These are phyloP conservation scores for Huso huso DNA, from an alignment of 2,797 vertebrate genomes.

Conservation along the genomic window DNA sequence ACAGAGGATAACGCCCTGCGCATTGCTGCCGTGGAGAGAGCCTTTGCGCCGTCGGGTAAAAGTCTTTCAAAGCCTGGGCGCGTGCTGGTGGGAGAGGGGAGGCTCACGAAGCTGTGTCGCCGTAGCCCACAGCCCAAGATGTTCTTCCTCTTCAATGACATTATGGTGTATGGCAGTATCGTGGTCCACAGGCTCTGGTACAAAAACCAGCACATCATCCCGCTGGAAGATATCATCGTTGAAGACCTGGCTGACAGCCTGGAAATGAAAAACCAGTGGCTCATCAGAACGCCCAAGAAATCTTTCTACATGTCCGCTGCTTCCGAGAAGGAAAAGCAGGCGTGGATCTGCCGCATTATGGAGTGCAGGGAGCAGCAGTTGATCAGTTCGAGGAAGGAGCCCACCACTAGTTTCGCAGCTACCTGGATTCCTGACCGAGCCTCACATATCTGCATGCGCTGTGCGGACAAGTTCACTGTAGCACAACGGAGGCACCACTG, in stretches of 20 bases:
- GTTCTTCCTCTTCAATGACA: slow-evolving; percentile 87
- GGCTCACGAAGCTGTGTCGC: slow-evolving; percentile 74
- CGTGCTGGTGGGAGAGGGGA: slow-evolving; percentile 78
- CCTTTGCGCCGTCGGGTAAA: slow-evolving; percentile 63
- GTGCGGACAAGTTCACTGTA: slow-evolving; percentile 60
- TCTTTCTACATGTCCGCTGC: slow-evolving; percentile 78
- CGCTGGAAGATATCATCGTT: slow-evolving; percentile 69
- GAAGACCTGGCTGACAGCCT: slow-evolving; percentile 65
- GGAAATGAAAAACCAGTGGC: slow-evolving; percentile 73
- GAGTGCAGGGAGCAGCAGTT: slow-evolving; percentile 55
- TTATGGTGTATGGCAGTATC: slow-evolving; percentile 82
- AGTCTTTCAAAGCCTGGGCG: slow-evolving; percentile 58
- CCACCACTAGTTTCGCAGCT: slow-evolving; percentile 52
- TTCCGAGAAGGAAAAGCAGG: slow-evolving; percentile 64
- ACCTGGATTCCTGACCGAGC: slow-evolving; percentile 79
- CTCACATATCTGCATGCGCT: slow-evolving; percentile 84
- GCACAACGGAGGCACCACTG: slow-evolving; percentile 81
- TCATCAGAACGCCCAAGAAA: slow-evolving; percentile 79
- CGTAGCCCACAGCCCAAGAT: slow-evolving; percentile 64
- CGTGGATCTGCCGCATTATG: slow-evolving; percentile 79
- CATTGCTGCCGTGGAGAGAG: slow-evolving; percentile 67
- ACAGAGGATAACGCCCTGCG: slow-evolving; percentile 64
- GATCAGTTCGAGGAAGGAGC: slow-evolving; percentile 33
- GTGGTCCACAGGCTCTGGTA: slow-evolving; percentile 69
- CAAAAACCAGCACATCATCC: slow-evolving; percentile 72